Evolutionary conservation across 2,888 invertebrate species (phyloP).

Genomic region (Cybosia mesomella): DNA sequence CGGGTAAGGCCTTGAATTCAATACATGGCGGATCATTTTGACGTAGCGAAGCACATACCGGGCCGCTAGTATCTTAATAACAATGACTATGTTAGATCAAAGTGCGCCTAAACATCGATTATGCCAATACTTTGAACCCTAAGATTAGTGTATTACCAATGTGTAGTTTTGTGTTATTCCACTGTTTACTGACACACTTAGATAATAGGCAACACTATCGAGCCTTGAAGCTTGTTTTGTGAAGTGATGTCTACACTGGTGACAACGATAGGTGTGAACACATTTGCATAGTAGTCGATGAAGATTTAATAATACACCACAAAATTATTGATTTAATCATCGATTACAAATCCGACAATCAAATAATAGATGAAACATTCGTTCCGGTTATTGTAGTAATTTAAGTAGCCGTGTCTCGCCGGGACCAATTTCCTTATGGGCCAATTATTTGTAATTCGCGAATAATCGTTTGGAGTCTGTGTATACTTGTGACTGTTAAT

Average conservation of each 20-base stretch:
- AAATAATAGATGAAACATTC: neutral
- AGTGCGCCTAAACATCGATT: constrained; percentile 24
- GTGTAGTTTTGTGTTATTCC: constrained; percentile 16
- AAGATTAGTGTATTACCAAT: constrained; percentile 24
- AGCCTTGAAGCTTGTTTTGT: constrained; percentile 41
- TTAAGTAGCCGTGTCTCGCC: neutral
- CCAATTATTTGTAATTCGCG: no score
- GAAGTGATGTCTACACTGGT: neutral
- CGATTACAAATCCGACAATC: neutral
- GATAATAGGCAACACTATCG: constrained; percentile 34
- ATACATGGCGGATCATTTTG: no score
- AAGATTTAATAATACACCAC: neutral
- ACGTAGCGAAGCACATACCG: no score
- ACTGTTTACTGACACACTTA: constrained; percentile 43
- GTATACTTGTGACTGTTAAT: no score
- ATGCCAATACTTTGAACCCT: constrained; percentile 33
- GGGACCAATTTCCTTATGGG: no score
- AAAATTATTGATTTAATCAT: neutral
- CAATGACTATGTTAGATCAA: neutral
- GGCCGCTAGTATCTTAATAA: neutral
- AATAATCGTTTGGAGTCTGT: no score
- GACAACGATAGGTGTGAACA: neutral
- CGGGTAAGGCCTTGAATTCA: no score
- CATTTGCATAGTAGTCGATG: neutral
- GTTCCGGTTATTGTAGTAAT: neutral